These are phyloP conservation scores for Ischnura elegans DNA, from an alignment of 2,888 invertebrate species.

Conservation along the genomic window DNA sequence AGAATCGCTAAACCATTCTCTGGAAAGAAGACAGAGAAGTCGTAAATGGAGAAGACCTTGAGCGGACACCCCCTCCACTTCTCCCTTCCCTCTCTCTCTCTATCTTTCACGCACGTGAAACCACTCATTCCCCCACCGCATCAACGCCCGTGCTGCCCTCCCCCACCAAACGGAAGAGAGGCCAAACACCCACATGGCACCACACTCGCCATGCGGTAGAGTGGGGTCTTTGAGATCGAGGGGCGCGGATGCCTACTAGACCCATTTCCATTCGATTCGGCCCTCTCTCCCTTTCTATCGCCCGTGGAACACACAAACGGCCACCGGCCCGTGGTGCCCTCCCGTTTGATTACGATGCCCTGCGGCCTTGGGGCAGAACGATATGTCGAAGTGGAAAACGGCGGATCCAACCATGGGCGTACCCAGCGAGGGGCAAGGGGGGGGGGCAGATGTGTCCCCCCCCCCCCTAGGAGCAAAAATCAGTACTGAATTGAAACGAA, in stretches of 20 bases:
- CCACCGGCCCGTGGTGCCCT: background rate
- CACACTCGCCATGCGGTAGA: background rate
- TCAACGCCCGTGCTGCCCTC: background rate
- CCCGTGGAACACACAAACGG: background rate
- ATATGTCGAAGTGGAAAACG: too few species aligned
- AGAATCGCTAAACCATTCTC: constrained; percentile 60
- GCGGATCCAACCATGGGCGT: too few species aligned
- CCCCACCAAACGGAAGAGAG: background rate
- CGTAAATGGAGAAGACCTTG: constrained; percentile 43
- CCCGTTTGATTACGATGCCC: constrained; percentile 4
- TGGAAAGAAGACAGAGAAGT: constrained; percentile 24
- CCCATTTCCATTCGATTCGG: constrained; percentile 26
- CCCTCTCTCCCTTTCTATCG: background rate
- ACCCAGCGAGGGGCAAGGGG: too few species aligned
- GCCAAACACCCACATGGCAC: background rate
- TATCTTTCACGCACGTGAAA: background rate
- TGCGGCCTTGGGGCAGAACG: background rate
- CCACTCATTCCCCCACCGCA: background rate
- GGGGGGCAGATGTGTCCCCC: background rate
- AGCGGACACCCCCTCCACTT: background rate
- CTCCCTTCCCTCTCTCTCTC: background rate
- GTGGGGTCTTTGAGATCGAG: background rate
- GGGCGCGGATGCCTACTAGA: background rate
- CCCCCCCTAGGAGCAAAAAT: background rate
- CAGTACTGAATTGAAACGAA: too few species aligned